Conservation (phyloP, 2,888 invertebrate genomes). For the Acronicta leporina region DNA sequence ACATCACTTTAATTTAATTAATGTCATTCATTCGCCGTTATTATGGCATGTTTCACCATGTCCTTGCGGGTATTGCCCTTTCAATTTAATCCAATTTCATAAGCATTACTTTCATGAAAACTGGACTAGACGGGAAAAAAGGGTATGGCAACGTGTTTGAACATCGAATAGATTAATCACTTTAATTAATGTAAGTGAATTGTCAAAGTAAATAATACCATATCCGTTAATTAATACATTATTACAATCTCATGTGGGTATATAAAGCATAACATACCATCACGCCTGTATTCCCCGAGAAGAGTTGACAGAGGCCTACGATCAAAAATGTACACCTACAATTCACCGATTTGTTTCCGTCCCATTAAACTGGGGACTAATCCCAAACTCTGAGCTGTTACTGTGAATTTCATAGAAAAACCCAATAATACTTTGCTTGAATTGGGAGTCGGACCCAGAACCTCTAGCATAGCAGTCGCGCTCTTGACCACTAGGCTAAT, state of each 20-base stretch:
- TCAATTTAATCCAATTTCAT: conserved; percentile 64
- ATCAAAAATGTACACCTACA: too few relatives aligned
- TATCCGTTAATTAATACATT: conserved; percentile 19
- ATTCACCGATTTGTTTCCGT: too few relatives aligned
- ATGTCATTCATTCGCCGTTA: conserved; percentile 45
- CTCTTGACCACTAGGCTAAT: too few relatives aligned
- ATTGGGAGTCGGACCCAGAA: too few relatives aligned
- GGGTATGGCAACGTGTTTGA: conserved; percentile 53
- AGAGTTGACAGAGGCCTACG: too few relatives aligned
- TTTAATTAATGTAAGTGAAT: conserved; percentile 47
- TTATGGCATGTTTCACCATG: conserved; percentile 52
- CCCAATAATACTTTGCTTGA: too few relatives aligned
- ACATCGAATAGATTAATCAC: conserved; percentile 49
- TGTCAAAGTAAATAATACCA: conserved; percentile 14
- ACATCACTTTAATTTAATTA: conserved; percentile 46
- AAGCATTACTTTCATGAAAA: conserved; percentile 64
- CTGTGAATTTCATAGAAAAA: too few relatives aligned
- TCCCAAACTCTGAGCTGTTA: too few relatives aligned
- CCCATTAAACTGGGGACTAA: too few relatives aligned
- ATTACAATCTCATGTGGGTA: not conserved
- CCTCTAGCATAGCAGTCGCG: too few relatives aligned
- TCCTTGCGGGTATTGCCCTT: conserved; percentile 61
- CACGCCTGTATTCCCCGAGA: too few relatives aligned
- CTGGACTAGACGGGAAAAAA: conserved; percentile 59
- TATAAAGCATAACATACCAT: too few relatives aligned